Evolutionary conservation across 2,113 vertebrate genomes (phyloP).

Genomic region (Hemiprocne comata): DNA sequence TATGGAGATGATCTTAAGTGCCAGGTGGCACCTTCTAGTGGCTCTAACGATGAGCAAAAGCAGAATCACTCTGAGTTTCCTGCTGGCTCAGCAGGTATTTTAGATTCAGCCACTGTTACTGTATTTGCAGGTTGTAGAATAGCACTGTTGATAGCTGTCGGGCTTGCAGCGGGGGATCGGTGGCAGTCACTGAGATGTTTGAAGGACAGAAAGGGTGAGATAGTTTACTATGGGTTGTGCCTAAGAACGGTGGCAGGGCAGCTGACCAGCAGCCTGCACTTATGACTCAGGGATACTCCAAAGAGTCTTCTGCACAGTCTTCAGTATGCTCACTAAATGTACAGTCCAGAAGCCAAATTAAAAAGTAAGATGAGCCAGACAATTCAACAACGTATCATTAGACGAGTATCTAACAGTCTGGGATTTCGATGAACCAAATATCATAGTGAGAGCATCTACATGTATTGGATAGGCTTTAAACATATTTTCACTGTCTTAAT

Average conservation of each 20-base stretch:
- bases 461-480: not conserved
- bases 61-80: not conserved
- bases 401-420: not conserved
- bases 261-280: not conserved
- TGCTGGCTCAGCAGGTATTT: not conserved
- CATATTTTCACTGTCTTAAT: not conserved
- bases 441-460: not conserved
- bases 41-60: not conserved
- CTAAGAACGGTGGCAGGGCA: not conserved
- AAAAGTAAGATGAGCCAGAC: not conserved
- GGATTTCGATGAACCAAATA: not conserved
- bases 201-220: not conserved
- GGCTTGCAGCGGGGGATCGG: not conserved
- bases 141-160: not conserved
- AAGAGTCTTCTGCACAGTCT: not conserved
- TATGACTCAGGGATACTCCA: not conserved
- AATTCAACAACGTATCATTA: not conserved
- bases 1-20: not conserved
- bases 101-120: not conserved
- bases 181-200: not conserved
- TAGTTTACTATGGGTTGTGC: not conserved
- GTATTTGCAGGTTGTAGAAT: not conserved
- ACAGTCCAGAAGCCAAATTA: not conserved
- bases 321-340: not conserved
- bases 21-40: not conserved